phyloP scores from a whole-genome alignment of 2,113 vertebrate species.

The Pavo muticus region DNA sequence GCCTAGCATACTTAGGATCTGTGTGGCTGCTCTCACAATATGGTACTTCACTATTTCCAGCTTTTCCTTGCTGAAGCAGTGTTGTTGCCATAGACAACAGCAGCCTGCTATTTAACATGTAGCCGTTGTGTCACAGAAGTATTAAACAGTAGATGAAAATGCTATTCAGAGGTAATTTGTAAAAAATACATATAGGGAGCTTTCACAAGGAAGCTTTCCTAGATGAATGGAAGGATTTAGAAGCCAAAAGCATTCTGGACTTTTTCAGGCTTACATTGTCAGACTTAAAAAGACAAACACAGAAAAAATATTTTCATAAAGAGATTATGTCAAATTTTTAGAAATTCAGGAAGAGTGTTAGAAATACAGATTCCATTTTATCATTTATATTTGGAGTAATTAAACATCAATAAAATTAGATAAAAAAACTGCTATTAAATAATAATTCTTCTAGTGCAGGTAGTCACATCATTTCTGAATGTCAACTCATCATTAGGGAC shows the following conservation, averaged over 20 bases:
- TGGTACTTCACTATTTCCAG: background rate
- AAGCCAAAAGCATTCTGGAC: background rate
- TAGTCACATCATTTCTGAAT: constrained; percentile 49
- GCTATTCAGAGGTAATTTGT: constrained; percentile 22
- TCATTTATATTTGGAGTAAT: constrained; percentile 34
- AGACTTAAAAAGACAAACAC: background rate
- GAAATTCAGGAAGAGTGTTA: background rate
- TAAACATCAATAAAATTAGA: background rate
- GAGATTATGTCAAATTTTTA: background rate
- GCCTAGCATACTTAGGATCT: background rate
- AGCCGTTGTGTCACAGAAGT: constrained; percentile 28
- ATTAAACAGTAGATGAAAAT: constrained; percentile 44
- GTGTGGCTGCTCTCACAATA: background rate
- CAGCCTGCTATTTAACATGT: constrained; percentile 12
- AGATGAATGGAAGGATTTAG: background rate
- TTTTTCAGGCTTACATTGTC: background rate
- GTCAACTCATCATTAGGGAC: constrained; percentile 29
- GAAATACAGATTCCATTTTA: background rate
- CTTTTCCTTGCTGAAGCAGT: background rate
- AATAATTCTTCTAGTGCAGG: constrained; percentile 31
- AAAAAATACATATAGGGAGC: background rate
- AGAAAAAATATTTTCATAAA: background rate
- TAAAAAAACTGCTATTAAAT: background rate
- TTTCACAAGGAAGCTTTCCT: background rate
- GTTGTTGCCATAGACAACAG: constrained; percentile 38